Conservation (phyloP, 2,797 vertebrate species). For the Sebastolobus alascanus region DNA sequence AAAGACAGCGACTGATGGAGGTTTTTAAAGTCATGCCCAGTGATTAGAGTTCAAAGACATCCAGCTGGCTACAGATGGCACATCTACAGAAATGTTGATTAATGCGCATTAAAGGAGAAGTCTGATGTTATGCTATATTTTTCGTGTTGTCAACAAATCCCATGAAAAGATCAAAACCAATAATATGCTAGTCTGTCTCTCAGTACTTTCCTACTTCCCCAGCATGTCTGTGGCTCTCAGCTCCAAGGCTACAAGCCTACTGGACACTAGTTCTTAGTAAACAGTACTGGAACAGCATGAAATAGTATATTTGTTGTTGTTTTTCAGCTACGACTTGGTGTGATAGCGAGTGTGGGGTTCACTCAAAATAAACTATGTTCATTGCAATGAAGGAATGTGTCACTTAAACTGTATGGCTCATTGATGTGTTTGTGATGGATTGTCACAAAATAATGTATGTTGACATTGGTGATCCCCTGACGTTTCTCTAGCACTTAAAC, state of each 20-base stretch:
- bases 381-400: neutral
- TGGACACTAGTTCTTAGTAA: neutral
- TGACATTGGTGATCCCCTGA: neutral
- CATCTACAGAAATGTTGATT: conserved; percentile 31
- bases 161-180: conserved; percentile 8
- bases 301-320: neutral
- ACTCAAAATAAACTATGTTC: neutral
- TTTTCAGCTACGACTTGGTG: conserved; percentile 6
- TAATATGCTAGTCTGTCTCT: neutral
- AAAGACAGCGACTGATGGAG: conserved; percentile 24
- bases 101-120: conserved; percentile 13
- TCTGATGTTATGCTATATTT: conserved; percentile 23
- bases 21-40: conserved; percentile 44
- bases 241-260: no score
- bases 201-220: neutral
- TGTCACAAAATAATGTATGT: neutral
- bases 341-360: neutral
- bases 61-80: conserved; percentile 31
- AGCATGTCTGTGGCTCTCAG: neutral
- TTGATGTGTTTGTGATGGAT: neutral
- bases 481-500: neutral
- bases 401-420: neutral
- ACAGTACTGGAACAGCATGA: neutral
- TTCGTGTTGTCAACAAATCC: neutral
- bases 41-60: conserved; percentile 50